A percentile compares a stretch with the other conserved stretches of the same genome.
phyloP scores from a whole-genome alignment of 2,888 invertebrate species.

The Lymantria dispar region DNA sequence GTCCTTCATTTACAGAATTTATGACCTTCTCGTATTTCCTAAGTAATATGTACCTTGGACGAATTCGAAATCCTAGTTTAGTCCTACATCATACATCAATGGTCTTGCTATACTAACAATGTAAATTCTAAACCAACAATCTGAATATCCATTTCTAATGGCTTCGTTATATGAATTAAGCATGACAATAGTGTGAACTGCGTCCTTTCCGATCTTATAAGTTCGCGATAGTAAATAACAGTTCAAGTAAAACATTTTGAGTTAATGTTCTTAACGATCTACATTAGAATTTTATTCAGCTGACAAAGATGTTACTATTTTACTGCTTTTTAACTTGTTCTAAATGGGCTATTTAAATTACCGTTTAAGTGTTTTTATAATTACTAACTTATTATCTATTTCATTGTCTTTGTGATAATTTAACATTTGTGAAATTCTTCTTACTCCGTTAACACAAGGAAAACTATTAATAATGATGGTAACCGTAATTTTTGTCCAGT shows the following conservation, averaged over 20 bases:
- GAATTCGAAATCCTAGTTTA: constrained; percentile 41
- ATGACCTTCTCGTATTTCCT: constrained; percentile 71
- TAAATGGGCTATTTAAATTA: too few relatives aligned
- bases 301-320: too few relatives aligned
- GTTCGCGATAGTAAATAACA: constrained; percentile 30
- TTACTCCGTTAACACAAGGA: too few relatives aligned
- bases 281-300: too few relatives aligned
- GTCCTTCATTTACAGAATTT: constrained; percentile 74
- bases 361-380: too few relatives aligned
- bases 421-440: too few relatives aligned
- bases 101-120: constrained; percentile 18
- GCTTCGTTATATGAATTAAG: constrained; percentile 26
- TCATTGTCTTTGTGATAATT: too few relatives aligned
- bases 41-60: constrained; percentile 60
- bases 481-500: too few relatives aligned
- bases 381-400: too few relatives aligned
- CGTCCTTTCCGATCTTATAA: constrained; percentile 23
- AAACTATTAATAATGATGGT: too few relatives aligned
- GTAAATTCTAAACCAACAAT: constrained; percentile 17
- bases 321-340: too few relatives aligned
- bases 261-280: constrained; percentile 3
- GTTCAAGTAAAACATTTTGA: constrained; percentile 25
- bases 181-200: constrained; percentile 25
- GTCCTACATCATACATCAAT: constrained; percentile 28
- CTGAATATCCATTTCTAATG: constrained; percentile 9